Evolutionary conservation across 1,140 invertebrate species (phyloP).

Genomic region (Zaprionus ghesquierei): DNA sequence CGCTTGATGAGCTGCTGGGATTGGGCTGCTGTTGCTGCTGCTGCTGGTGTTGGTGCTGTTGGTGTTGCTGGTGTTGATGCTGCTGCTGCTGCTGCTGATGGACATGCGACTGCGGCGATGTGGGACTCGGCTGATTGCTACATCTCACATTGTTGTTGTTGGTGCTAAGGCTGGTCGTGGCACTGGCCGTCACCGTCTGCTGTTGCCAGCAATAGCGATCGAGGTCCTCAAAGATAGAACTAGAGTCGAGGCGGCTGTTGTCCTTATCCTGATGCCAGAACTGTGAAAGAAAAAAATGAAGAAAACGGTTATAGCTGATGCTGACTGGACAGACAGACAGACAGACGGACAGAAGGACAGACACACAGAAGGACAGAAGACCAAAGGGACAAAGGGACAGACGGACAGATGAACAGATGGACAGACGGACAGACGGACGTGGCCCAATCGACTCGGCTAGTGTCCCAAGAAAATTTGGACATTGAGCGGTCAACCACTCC

Average conservation of each 20-base stretch:
- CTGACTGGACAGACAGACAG: too few species aligned
- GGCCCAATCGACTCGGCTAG: too few species aligned
- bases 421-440: too few species aligned
- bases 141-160: conserved; percentile 82
- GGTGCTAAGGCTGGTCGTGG: conserved; percentile 68
- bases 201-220: conserved; percentile 91
- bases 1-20: conserved; percentile 65
- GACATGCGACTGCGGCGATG: conserved; percentile 53
- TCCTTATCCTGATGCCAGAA: conserved; percentile 89
- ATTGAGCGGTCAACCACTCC: too few species aligned
- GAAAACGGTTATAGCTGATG: background rate
- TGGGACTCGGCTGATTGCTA: conserved; percentile 53
- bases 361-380: too few species aligned
- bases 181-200: conserved; percentile 84
- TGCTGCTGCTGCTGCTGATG: conserved; percentile 54
- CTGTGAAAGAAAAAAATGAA: conserved; percentile 60
- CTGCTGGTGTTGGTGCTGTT: conserved; percentile 64
- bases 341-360: too few species aligned
- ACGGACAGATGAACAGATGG: too few species aligned
- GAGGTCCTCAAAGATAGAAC: conserved; percentile 89
- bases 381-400: too few species aligned
- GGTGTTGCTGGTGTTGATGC: conserved; percentile 51
- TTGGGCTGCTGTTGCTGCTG: conserved; percentile 65
- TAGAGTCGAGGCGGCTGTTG: conserved; percentile 86
- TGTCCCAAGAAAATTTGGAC: too few species aligned